Evolutionary conservation across 2,113 vertebrate species (phyloP).

Genomic region (Poicephalus meyeri): DNA sequence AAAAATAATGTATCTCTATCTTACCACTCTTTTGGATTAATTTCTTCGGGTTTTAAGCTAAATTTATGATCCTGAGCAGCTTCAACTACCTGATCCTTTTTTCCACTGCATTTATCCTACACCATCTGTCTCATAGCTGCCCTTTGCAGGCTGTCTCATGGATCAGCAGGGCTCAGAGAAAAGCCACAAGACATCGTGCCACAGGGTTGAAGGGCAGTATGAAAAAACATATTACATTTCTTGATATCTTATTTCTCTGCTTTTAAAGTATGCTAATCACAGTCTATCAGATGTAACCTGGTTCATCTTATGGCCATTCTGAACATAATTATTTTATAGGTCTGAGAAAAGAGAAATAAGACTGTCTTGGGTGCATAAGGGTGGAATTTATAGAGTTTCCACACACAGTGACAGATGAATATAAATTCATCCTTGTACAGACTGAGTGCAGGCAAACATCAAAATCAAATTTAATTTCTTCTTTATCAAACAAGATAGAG

Average conservation of each 20-base stretch:
- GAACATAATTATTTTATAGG: not conserved
- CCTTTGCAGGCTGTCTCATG: not conserved
- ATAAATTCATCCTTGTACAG: not conserved
- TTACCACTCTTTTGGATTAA: not conserved
- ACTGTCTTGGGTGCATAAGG: not conserved
- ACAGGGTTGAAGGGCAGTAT: not conserved
- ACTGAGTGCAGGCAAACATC: not conserved
- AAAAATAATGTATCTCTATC: not conserved
- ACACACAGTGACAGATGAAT: not conserved
- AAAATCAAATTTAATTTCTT: constrained; percentile 42
- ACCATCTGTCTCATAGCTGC: not conserved
- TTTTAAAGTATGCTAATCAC: not conserved
- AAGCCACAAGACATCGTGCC: accelerated
- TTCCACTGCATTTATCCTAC: not conserved
- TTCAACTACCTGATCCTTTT: not conserved
- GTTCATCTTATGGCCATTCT: not conserved
- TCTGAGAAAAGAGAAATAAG: not conserved
- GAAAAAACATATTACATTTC: not conserved
- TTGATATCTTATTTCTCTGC: not conserved
- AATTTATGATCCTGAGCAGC: not conserved
- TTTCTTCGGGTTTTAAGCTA: not conserved
- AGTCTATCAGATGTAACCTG: not conserved
- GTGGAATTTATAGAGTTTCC: not conserved
- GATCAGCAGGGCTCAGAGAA: not conserved
- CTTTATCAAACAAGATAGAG: constrained; percentile 21